These are phyloP conservation scores for Papilio glaucus DNA, from an alignment of 1,140 invertebrate genomes.

Conservation along the genomic window DNA sequence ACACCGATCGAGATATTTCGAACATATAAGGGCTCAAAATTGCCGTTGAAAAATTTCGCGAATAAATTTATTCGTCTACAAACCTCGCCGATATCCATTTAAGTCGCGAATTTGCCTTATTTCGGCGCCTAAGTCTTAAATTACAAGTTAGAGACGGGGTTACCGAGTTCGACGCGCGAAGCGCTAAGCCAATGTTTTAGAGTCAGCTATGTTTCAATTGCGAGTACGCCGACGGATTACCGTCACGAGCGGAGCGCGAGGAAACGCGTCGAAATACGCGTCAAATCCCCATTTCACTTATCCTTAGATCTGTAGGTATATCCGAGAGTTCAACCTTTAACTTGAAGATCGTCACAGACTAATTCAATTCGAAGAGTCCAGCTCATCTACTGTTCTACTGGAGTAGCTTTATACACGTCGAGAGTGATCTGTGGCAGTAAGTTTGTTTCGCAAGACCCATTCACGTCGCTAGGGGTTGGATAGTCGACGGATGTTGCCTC, in stretches of 20 bases:
- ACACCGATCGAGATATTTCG: slow-evolving; percentile 14
- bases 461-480: slow-evolving; percentile 39
- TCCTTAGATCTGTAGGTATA: slow-evolving; percentile 54
- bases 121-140: slow-evolving; percentile 74
- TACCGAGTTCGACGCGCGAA: slow-evolving; percentile 69
- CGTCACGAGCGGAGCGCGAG: slow-evolving; percentile 56
- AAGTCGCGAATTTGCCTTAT: slow-evolving; percentile 77
- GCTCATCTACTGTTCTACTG: background rate
- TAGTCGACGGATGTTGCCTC: slow-evolving; percentile 50
- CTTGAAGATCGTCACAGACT: slow-evolving; percentile 46
- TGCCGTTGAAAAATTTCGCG: background rate
- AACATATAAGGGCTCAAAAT: background rate
- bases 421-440: slow-evolving; percentile 30
- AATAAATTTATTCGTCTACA: slow-evolving; percentile 13
- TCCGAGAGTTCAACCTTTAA: slow-evolving; percentile 46
- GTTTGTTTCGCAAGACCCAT: slow-evolving; percentile 45
- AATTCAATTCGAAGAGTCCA: slow-evolving; percentile 37
- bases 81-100: slow-evolving; percentile 39
- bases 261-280: slow-evolving; percentile 71
- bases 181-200: slow-evolving; percentile 77
- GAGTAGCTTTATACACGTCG: background rate
- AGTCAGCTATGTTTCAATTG: slow-evolving; percentile 70
- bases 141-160: slow-evolving; percentile 75
- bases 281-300: slow-evolving; percentile 74
- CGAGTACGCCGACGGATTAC: slow-evolving; percentile 69